Evolutionary conservation across 2,797 vertebrate species (phyloP).

Genomic region (Neostethus bicornis): DNA sequence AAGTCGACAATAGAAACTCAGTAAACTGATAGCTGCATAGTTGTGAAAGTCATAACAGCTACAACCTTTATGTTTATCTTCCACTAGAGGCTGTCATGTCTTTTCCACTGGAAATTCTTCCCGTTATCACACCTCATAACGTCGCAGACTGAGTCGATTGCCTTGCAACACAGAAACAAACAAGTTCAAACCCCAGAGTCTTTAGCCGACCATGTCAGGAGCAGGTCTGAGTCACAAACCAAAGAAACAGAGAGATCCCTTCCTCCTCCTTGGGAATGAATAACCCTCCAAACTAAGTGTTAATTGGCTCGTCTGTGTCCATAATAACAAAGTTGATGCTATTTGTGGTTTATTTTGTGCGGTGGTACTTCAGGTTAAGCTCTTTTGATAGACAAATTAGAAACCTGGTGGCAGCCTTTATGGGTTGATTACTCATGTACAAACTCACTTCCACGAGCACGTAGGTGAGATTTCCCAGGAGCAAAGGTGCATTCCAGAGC

Average conservation of each 20-base stretch:
- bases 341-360: constrained; percentile 55
- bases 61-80: constrained; percentile 7
- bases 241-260: constrained; percentile 48
- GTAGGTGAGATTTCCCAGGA: constrained; percentile 73
- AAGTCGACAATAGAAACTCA: constrained; percentile 62
- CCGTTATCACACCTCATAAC: constrained; percentile 37
- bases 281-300: constrained; percentile 45
- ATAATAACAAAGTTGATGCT: constrained; percentile 68
- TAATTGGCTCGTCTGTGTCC: constrained; percentile 51
- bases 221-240: constrained; percentile 57
- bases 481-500: constrained; percentile 75
- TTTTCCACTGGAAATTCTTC: constrained; percentile 52
- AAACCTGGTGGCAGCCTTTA: constrained; percentile 51
- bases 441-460: constrained; percentile 29
- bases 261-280: constrained; percentile 55
- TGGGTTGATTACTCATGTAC: constrained; percentile 57
- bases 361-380: constrained; percentile 41
- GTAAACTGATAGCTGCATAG: constrained; percentile 39
- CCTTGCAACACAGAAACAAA: constrained; percentile 69
- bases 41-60: constrained; percentile 12
- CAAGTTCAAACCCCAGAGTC: constrained; percentile 39
- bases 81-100: constrained; percentile 11
- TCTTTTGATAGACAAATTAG: constrained; percentile 61
- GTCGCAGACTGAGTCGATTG: constrained; percentile 46
- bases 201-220: constrained; percentile 48